Evolutionary conservation across 2,797 vertebrate genomes (phyloP).

Genomic region (Percopsis omiscomaycus): DNA sequence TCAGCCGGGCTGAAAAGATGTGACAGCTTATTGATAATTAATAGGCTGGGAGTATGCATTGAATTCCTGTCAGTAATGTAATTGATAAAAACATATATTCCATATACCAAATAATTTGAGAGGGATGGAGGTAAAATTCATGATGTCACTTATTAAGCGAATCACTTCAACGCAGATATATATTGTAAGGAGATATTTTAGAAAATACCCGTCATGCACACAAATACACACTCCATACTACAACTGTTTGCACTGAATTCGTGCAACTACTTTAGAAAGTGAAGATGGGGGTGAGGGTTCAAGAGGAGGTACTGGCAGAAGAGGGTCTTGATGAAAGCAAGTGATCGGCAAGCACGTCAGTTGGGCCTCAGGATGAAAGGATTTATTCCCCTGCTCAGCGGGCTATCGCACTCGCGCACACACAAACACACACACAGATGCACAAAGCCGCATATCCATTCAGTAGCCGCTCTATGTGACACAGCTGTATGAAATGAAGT

Average conservation of each 20-base stretch:
- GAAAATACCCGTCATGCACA: constrained; percentile 18
- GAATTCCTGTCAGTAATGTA: constrained; percentile 19
- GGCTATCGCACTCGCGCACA: constrained; percentile 43
- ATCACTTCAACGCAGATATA: not conserved
- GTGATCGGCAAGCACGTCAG: constrained; percentile 58
- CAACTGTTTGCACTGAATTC: not conserved
- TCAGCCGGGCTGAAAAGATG: constrained; percentile 3
- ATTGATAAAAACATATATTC: constrained; percentile 4
- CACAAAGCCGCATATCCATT: constrained; percentile 40
- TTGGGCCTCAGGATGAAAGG: constrained; percentile 58
- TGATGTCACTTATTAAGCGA: no score
- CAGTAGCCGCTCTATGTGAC: constrained; percentile 54
- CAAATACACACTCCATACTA: constrained; percentile 19
- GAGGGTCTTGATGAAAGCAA: constrained; percentile 60
- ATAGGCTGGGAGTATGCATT: not conserved
- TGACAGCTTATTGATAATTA: constrained; percentile 29
- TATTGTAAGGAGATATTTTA: constrained; percentile 10
- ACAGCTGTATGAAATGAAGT: constrained; percentile 58
- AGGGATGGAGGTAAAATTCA: not conserved
- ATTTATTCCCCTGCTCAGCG: constrained; percentile 56
- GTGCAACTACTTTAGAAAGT: constrained; percentile 2
- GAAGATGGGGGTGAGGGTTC: constrained; percentile 41
- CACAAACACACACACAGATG: constrained; percentile 41
- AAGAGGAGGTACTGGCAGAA: constrained; percentile 45
- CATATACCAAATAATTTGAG: constrained; percentile 7